Conservation (phyloP, 2,797 vertebrate species). For the Vultur gryphus region DNA sequence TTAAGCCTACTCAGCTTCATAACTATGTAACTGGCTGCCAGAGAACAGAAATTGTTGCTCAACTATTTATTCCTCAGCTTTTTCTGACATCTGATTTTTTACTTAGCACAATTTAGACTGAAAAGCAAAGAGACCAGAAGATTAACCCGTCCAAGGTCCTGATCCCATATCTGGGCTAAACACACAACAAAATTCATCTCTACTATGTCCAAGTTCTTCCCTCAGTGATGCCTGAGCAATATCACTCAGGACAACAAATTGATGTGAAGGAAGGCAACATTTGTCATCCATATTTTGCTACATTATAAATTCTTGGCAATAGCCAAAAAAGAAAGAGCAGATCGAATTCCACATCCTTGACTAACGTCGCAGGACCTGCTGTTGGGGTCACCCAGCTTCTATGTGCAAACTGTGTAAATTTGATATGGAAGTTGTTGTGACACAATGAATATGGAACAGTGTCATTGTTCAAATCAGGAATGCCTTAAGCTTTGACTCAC, state of each 20-base stretch:
- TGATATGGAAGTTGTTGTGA: constrained; percentile 15
- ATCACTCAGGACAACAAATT: background rate
- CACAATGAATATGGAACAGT: constrained; percentile 3
- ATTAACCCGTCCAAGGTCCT: background rate
- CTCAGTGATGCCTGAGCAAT: background rate
- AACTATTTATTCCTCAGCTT: background rate
- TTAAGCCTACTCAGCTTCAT: background rate
- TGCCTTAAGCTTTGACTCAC: constrained; percentile 9
- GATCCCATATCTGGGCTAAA: background rate
- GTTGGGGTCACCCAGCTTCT: background rate
- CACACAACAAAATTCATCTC: background rate
- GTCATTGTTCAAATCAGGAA: background rate
- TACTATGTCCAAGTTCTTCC: background rate
- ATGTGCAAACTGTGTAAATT: background rate
- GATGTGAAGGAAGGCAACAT: background rate
- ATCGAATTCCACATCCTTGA: background rate
- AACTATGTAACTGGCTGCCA: background rate
- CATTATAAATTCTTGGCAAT: background rate
- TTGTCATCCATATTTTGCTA: background rate
- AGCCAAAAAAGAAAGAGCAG: background rate
- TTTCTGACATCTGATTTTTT: background rate
- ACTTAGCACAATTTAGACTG: background rate
- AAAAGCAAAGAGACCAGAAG: background rate
- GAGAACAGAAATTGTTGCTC: background rate
- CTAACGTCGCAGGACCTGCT: background rate